phyloP scores from a whole-genome alignment of 2,113 vertebrate genomes.

The Tetraodon nigroviridis region DNA sequence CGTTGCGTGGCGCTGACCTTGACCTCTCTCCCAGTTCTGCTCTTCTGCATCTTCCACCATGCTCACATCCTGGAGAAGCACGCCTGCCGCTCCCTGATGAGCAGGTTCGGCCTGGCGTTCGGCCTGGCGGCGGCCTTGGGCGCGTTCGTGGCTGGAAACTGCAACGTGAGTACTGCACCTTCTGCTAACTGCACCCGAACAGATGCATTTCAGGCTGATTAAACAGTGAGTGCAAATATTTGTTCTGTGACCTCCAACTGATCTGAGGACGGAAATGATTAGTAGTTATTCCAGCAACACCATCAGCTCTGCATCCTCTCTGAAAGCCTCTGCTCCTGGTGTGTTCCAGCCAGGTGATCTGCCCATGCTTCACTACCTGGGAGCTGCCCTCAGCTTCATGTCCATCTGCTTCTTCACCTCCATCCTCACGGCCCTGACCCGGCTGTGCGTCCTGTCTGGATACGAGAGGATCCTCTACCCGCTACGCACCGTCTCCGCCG shows the following conservation, averaged over 20 bases:
- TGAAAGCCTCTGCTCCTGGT: not conserved
- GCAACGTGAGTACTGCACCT: constrained; percentile 67
- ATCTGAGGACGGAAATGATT: too few relatives aligned
- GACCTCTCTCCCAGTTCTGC: constrained; percentile 60
- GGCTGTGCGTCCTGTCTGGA: constrained; percentile 63
- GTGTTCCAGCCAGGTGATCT: constrained; percentile 59
- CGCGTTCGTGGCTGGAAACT: constrained; percentile 74
- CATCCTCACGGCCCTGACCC: constrained; percentile 68
- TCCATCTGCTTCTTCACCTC: constrained; percentile 70
- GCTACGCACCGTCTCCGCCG: constrained; percentile 45
- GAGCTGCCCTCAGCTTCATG: constrained; percentile 71
- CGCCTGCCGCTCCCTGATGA: constrained; percentile 47
- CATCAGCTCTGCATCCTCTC: too few relatives aligned
- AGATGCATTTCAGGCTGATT: too few relatives aligned
- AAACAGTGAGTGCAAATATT: constrained; percentile 2
- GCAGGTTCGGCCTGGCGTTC: constrained; percentile 60
- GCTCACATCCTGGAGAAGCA: constrained; percentile 72
- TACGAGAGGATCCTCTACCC: constrained; percentile 68
- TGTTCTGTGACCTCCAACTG: not conserved
- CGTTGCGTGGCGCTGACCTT: not conserved
- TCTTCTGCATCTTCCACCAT: constrained; percentile 74
- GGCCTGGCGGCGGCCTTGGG: constrained; percentile 63
- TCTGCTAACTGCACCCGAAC: not conserved
- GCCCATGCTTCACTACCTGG: constrained; percentile 66
- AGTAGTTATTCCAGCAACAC: too few relatives aligned